These are phyloP conservation scores for Drosophila yakuba DNA, from an alignment of 1,140 invertebrate genomes.

Conservation along the genomic window DNA sequence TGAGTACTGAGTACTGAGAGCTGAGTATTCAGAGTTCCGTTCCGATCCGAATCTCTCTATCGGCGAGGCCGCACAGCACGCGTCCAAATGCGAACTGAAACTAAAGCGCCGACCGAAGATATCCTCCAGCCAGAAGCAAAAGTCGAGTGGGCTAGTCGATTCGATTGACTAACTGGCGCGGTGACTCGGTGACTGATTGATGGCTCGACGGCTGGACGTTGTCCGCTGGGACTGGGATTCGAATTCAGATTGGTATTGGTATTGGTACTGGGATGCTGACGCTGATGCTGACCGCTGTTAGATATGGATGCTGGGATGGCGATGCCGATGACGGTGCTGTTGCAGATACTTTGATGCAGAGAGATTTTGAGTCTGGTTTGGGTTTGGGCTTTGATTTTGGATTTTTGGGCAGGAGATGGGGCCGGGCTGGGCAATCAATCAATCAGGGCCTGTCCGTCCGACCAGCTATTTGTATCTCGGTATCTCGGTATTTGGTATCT, in stretches of 20 bases:
- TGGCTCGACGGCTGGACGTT: constrained; percentile 41
- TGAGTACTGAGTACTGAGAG: no score
- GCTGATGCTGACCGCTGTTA: constrained; percentile 55
- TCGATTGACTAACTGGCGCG: constrained; percentile 48
- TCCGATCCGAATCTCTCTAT: constrained; percentile 50
- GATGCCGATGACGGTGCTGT: constrained; percentile 11
- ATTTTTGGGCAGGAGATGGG: constrained; percentile 43
- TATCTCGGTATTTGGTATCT: constrained; percentile 28
- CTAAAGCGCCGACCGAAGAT: constrained; percentile 75
- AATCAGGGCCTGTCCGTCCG: constrained; percentile 50
- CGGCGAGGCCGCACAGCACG: constrained; percentile 72
- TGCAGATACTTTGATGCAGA: constrained; percentile 26
- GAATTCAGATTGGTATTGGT: constrained; percentile 5
- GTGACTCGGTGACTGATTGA: constrained; percentile 62
- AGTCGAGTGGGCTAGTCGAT: constrained; percentile 52
- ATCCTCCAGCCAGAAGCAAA: constrained; percentile 62
- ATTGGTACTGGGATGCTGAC: constrained; percentile 17
- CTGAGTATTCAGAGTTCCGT: background rate
- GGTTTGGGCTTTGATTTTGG: constrained; percentile 32
- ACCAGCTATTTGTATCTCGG: constrained; percentile 22
- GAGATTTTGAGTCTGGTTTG: constrained; percentile 47
- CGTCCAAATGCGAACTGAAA: constrained; percentile 81
- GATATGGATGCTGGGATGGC: constrained; percentile 47
- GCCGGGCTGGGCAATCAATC: constrained; percentile 69
- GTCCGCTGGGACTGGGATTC: constrained; percentile 21